Conservation (phyloP, 2,888 invertebrate genomes). For the Eupelmus urozonus region DNA sequence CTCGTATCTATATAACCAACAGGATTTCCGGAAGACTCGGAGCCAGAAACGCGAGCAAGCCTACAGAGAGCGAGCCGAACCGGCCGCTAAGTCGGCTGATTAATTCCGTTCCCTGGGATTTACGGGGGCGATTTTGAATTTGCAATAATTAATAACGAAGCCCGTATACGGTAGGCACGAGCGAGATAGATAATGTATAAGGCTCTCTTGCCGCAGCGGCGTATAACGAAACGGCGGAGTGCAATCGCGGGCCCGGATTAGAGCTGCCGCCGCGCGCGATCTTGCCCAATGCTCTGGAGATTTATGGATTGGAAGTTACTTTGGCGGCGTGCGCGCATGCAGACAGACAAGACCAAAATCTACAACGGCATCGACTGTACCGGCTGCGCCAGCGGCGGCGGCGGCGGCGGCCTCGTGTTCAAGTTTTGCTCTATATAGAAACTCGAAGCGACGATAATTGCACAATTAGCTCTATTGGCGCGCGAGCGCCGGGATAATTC, state of each 20-base stretch:
- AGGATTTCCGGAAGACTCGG: slow-evolving; percentile 56
- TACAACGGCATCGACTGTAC: slow-evolving; percentile 3
- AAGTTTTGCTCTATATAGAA: background rate
- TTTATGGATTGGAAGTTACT: slow-evolving; percentile 42
- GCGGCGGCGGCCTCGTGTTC: background rate
- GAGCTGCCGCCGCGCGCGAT: background rate
- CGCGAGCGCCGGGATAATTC: slow-evolving; percentile 26
- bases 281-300: slow-evolving; percentile 35
- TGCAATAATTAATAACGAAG: slow-evolving; percentile 67
- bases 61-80: background rate
- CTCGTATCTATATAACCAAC: slow-evolving; percentile 28
- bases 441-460: slow-evolving; percentile 36
- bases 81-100: slow-evolving; percentile 34
- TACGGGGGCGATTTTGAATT: slow-evolving; percentile 64
- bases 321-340: background rate
- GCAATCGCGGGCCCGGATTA: background rate
- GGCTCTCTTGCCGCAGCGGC: too few species aligned
- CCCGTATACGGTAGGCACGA: background rate
- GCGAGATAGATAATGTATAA: too few species aligned
- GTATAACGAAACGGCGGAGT: slow-evolving; percentile 1
- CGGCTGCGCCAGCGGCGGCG: background rate
- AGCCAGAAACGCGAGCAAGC: slow-evolving; percentile 5
- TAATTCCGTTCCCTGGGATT: slow-evolving; percentile 64
- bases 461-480: slow-evolving; percentile 33
- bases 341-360: slow-evolving; percentile 36